Percentiles rank a stretch among this genome's conserved stretches.
Evolutionary conservation across 2,113 vertebrate species (phyloP).

Genomic region (Nesogale talazaci): DNA sequence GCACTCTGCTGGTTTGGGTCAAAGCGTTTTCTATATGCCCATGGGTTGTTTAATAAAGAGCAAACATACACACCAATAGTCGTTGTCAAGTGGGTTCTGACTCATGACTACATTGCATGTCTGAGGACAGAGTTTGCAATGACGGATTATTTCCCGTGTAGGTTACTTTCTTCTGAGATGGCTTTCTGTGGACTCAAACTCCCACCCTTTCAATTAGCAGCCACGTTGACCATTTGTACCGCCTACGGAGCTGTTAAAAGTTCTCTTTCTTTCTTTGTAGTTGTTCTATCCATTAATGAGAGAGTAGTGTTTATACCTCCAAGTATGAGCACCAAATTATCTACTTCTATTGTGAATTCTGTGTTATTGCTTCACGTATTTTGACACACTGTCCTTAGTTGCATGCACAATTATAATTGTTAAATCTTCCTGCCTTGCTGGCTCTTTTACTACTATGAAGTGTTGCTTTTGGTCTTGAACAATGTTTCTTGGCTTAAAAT

Average conservation of each 20-base stretch:
- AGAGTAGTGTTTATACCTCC: too few relatives aligned
- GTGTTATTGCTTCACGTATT: not conserved
- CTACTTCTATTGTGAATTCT: not conserved
- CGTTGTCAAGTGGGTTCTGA: not conserved
- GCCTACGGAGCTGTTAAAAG: too few relatives aligned
- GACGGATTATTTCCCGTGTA: not conserved
- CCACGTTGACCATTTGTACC: not conserved
- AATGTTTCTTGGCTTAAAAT: not conserved
- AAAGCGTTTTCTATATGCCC: not conserved
- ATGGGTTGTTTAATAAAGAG: not conserved
- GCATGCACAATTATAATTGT: not conserved
- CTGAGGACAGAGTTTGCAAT: not conserved
- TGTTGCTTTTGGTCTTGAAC: not conserved
- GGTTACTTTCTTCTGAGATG: not conserved
- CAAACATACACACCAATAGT: not conserved
- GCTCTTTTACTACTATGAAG: not conserved
- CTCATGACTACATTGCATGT: not conserved
- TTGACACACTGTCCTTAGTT: not conserved
- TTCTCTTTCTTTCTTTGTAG: too few relatives aligned
- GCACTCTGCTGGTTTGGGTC: not conserved
- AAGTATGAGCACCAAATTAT: not conserved
- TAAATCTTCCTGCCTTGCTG: not conserved
- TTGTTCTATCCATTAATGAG: too few relatives aligned
- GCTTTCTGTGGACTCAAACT: not conserved
- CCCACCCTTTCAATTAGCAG: not conserved